Percentiles rank a stretch among this genome's conserved stretches.
These are phyloP conservation scores for Lottia scabra DNA, from an alignment of 2,888 invertebrate species.

Conservation along the genomic window DNA sequence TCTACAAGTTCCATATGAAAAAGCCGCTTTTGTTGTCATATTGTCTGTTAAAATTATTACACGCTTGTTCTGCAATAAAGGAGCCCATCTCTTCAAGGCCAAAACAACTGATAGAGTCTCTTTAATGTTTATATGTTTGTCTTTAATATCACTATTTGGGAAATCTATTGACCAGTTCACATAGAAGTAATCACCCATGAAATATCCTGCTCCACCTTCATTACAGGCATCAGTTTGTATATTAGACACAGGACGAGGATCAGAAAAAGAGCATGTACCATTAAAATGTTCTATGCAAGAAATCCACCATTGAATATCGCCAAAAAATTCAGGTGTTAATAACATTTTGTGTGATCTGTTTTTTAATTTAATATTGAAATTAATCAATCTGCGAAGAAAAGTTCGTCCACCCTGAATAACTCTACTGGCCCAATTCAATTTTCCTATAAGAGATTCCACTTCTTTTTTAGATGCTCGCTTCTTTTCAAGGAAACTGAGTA, in stretches of 20 bases:
- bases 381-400: neutral
- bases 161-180: constrained; percentile 2
- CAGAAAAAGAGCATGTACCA: neutral
- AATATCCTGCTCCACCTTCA: neutral
- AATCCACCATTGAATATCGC: neutral
- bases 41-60: neutral
- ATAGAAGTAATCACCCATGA: too few species aligned
- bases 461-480: constrained; percentile 1
- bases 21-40: neutral
- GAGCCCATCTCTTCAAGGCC: neutral
- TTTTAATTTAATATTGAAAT: neutral
- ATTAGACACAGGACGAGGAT: neutral
- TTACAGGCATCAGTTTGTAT: neutral
- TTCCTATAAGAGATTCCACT: constrained; percentile 8
- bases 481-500: neutral
- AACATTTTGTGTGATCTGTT: neutral
- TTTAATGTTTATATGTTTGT: neutral
- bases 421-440: neutral
- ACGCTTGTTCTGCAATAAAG: neutral
- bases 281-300: neutral
- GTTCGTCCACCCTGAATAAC: neutral
- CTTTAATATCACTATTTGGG: neutral
- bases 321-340: neutral
- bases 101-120: neutral
- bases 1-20: neutral